A percentile compares a stretch with the other conserved stretches of the same genome.
Conservation (phyloP, 1,140 invertebrate species). For the Drosophila tristis region DNA sequence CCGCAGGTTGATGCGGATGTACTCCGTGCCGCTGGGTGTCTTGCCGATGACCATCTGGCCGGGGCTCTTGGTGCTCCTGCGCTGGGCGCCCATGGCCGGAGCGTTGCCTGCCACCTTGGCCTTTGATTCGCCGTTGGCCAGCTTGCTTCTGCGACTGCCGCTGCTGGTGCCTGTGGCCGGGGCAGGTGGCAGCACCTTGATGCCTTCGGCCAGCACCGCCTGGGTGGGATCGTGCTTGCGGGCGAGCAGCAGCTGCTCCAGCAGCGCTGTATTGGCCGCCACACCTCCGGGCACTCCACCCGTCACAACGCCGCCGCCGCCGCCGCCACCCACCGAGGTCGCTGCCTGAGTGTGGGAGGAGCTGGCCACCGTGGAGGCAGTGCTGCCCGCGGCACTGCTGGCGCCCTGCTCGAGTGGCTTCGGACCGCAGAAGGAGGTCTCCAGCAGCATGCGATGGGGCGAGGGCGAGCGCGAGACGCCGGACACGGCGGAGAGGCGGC, state of each 20-base stretch:
- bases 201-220: slow-evolving; percentile 86
- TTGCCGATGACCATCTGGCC: slow-evolving; percentile 81
- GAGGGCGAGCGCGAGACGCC: slow-evolving; percentile 91
- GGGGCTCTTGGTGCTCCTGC: slow-evolving; percentile 74
- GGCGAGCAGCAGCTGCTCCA: slow-evolving; percentile 88
- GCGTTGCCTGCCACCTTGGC: slow-evolving; percentile 9
- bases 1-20: slow-evolving; percentile 88
- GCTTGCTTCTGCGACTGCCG: slow-evolving; percentile 41
- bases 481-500: slow-evolving; percentile 89
- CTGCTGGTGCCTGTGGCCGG: slow-evolving; percentile 33
- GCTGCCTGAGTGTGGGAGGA: slow-evolving; percentile 84
- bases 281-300: slow-evolving; percentile 38
- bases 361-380: slow-evolving; percentile 59
- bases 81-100: slow-evolving; percentile 52
- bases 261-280: slow-evolving; percentile 39
- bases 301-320: slow-evolving; percentile 43
- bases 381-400: slow-evolving; percentile 29
- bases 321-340: slow-evolving; percentile 83
- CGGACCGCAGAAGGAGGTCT: slow-evolving; percentile 94
- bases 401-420: slow-evolving; percentile 87
- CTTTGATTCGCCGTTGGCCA: slow-evolving; percentile 40
- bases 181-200: slow-evolving; percentile 72
- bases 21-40: slow-evolving; percentile 85
- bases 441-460: slow-evolving; percentile 93
- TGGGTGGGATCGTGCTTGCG: slow-evolving; percentile 86